These are phyloP conservation scores for Drosophila heteroneura DNA, from an alignment of 2,888 invertebrate genomes.

Conservation along the genomic window DNA sequence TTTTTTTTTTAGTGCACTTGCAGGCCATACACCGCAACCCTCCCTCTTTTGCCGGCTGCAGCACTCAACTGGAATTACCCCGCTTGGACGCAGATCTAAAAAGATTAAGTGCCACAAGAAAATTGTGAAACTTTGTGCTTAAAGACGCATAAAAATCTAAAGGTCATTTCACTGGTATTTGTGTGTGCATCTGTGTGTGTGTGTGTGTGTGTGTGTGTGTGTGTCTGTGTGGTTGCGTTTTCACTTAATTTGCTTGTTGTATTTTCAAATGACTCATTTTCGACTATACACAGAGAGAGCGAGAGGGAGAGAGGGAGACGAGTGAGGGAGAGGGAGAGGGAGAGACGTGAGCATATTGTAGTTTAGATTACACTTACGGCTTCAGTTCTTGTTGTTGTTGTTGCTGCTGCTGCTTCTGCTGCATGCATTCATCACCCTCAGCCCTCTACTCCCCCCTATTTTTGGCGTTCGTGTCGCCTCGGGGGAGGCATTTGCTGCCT, in stretches of 20 bases:
- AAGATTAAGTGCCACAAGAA: constrained; percentile 8
- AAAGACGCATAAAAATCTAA: constrained; percentile 34
- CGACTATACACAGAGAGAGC: constrained; percentile 29
- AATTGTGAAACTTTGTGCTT: constrained; percentile 15
- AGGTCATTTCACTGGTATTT: constrained; percentile 54
- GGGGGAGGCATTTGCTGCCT: constrained; percentile 61
- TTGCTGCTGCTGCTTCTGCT: constrained; percentile 7
- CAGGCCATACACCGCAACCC: neutral
- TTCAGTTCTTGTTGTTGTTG: constrained; percentile 44
- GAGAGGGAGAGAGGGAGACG: constrained; percentile 7
- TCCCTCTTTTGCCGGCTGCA: neutral
- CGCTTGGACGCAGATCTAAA: constrained; percentile 1
- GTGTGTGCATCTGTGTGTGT: constrained; percentile 1
- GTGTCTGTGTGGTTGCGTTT: constrained; percentile 23
- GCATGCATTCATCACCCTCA: constrained; percentile 44
- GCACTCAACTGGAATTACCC: neutral
- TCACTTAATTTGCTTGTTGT: constrained; percentile 36
- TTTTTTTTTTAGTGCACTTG: constrained; percentile 18
- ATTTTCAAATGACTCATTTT: constrained; percentile 68
- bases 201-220: neutral
- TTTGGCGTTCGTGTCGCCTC: constrained; percentile 24
- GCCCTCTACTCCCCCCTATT: neutral
- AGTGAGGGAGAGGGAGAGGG: neutral
- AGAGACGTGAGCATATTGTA: constrained; percentile 14
- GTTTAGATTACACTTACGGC: constrained; percentile 43